These are phyloP conservation scores for Hydrophis major DNA, from an alignment of 2,797 vertebrate genomes.

Conservation along the genomic window DNA sequence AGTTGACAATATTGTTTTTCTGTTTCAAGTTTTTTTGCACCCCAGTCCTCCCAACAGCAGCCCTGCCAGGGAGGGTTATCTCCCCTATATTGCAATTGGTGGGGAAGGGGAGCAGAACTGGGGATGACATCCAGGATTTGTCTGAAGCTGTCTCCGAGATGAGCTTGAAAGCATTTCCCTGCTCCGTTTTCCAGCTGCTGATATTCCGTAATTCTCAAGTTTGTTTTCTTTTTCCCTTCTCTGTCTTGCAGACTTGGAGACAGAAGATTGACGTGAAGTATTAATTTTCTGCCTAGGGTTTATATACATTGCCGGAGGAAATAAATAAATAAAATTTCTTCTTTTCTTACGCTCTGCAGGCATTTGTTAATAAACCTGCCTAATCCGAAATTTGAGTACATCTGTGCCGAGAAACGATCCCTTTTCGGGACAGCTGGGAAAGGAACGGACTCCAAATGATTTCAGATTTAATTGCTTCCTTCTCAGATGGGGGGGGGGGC, in stretches of 20 bases:
- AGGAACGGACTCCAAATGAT: not conserved
- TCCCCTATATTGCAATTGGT: not conserved
- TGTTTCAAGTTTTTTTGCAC: not conserved
- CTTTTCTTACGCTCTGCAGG: not conserved
- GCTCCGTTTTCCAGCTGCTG: not conserved
- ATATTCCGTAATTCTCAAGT: not conserved
- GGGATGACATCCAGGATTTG: not conserved
- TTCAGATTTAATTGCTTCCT: not conserved
- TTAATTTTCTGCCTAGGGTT: not conserved
- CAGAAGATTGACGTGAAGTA: not conserved
- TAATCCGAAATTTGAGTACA: not conserved
- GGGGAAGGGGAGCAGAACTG: not conserved
- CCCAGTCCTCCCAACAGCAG: not conserved
- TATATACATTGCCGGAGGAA: not conserved
- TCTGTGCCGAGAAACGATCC: not conserved
- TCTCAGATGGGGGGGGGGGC: not conserved
- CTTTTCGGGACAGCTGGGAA: not conserved
- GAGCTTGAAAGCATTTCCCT: not conserved
- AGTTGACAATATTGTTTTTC: not conserved
- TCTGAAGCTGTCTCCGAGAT: too few species aligned
- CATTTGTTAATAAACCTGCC: slow-evolving; percentile 36
- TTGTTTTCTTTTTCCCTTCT: not conserved
- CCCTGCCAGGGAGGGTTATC: not conserved
- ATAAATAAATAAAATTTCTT: not conserved
- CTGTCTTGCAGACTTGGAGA: slow-evolving; percentile 33